Conservation (phyloP, 2,797 vertebrate species). For the Characodon lateralis region DNA sequence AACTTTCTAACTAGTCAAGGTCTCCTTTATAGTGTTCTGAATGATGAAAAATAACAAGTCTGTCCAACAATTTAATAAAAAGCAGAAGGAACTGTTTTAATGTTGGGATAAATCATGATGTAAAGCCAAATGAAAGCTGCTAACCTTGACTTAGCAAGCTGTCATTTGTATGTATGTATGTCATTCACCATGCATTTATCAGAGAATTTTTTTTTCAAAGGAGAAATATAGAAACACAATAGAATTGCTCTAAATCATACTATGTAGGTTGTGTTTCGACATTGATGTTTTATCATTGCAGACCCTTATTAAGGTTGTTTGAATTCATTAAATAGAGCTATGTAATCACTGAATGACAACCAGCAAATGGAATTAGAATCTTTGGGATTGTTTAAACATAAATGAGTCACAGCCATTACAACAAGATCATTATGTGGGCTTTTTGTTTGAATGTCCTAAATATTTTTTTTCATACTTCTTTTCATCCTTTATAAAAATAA, state of each 20-base stretch:
- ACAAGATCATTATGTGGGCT: too few relatives aligned
- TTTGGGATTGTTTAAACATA: neutral
- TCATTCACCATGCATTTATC: neutral
- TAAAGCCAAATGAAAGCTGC: constrained; percentile 20
- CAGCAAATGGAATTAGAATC: neutral
- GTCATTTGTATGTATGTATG: too few relatives aligned
- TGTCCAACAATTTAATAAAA: constrained; percentile 15
- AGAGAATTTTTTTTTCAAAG: neutral
- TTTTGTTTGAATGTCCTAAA: neutral
- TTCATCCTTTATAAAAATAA: neutral
- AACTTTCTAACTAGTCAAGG: constrained; percentile 30
- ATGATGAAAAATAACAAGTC: constrained; percentile 13
- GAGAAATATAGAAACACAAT: neutral
- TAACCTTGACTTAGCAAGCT: constrained; percentile 24
- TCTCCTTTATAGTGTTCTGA: constrained; percentile 31
- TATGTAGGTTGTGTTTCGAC: neutral
- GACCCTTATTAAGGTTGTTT: neutral
- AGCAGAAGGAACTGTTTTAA: constrained; percentile 13
- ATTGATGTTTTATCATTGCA: neutral
- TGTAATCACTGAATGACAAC: neutral
- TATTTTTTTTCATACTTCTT: neutral
- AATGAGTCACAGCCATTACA: neutral
- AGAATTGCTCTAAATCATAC: neutral
- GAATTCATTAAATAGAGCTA: neutral
- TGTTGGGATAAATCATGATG: constrained; percentile 28